Evolutionary conservation across 92 coral and sea anemone species (phyloP).

Genomic region (Bergia sp.): DNA sequence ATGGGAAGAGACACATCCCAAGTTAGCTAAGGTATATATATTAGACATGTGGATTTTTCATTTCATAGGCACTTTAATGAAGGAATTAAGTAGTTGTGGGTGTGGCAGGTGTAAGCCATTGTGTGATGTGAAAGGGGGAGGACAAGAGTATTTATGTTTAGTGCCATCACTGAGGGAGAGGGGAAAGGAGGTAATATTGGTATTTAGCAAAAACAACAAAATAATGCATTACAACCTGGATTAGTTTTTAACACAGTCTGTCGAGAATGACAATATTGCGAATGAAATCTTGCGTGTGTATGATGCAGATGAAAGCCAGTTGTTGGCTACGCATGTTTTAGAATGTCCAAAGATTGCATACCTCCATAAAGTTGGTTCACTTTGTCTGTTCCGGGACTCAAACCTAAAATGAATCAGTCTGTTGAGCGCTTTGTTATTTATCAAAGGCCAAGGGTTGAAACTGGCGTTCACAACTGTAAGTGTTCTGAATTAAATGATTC

Average conservation of each 20-base stretch:
- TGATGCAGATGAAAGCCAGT: constrained; percentile 11
- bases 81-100: background rate
- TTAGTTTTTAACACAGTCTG: background rate
- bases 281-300: constrained; percentile 17
- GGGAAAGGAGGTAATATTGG: background rate
- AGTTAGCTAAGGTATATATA: too few relatives aligned
- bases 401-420: constrained; percentile 41
- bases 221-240: too few relatives aligned
- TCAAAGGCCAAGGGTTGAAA: background rate
- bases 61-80: too few relatives aligned
- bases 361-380: constrained; percentile 46
- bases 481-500: too few relatives aligned
- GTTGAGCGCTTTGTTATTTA: background rate
- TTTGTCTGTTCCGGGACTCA: constrained; percentile 43
- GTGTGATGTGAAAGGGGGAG: background rate
- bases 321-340: constrained; percentile 13
- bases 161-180: background rate
- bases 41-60: too few relatives aligned
- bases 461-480: too few relatives aligned
- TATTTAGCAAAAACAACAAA: background rate
- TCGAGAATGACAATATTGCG: background rate
- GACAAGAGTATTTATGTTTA: background rate
- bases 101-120: background rate
- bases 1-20: too few relatives aligned
- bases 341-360: constrained; percentile 33